Evolutionary conservation across 2,113 vertebrate species (phyloP).

Genomic region (Nettapus auritus): DNA sequence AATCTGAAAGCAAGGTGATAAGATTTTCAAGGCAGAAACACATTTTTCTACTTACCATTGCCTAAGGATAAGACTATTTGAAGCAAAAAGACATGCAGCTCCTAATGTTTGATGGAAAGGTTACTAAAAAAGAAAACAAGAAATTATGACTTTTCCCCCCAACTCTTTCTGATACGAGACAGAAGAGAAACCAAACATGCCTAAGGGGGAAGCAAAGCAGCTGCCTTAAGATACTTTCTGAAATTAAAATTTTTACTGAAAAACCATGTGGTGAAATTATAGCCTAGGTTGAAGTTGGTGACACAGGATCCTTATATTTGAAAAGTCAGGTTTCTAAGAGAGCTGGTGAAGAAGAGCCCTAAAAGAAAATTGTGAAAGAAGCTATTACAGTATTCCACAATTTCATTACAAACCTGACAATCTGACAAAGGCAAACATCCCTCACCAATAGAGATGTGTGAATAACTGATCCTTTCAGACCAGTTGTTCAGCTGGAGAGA

Average conservation of each 20-base stretch:
- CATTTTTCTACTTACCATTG: conserved; percentile 42
- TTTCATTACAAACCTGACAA: background rate
- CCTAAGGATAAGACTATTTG: conserved; percentile 36
- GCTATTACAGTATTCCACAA: background rate
- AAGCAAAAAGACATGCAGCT: conserved; percentile 37
- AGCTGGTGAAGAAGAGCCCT: background rate
- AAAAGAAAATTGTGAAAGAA: background rate
- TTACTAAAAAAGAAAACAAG: conserved; percentile 27
- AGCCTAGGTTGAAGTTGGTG: background rate
- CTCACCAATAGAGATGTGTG: background rate
- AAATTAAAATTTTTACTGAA: background rate
- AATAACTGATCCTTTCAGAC: background rate
- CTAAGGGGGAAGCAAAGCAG: background rate
- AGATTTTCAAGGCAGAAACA: conserved; percentile 51
- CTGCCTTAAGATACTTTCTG: background rate
- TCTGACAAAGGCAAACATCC: background rate
- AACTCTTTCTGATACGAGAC: background rate
- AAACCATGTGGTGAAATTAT: background rate
- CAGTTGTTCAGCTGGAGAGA: background rate
- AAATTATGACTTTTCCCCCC: conserved; percentile 12
- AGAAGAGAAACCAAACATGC: background rate
- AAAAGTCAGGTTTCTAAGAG: background rate
- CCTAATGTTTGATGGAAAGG: conserved; percentile 21
- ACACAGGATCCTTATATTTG: background rate
- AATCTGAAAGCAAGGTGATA: conserved; percentile 52